Evolutionary conservation across 2,113 vertebrate genomes (phyloP), one percentile per base, ranked within the genome.

Genomic region (Macquaria australasica): DNA sequence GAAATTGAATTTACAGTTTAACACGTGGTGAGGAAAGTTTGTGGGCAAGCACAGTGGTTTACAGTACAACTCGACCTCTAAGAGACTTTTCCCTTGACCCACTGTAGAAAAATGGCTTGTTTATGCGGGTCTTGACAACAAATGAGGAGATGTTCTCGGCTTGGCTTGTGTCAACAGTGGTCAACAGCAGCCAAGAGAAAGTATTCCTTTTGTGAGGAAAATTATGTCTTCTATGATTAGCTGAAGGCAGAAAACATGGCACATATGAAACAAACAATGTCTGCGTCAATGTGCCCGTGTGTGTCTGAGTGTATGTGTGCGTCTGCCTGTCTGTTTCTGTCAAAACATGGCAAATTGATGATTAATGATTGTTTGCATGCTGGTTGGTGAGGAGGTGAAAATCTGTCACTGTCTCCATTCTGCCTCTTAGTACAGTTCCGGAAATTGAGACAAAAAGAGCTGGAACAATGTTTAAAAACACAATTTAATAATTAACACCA

Each of bases 341-440:
- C 87, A 88, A 91, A 91, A 88, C 77, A 88, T 58, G 79, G 79
- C 72, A 90, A 91, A 82, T 71, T 77, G 55, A 88, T 91, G 87
- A 94, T 88, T 88, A 90, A 93, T 92, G 83, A 81, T 69, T 81
- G 77, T 91, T 91, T 90, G 82, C 55, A 66, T 79, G 81, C 16
- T 76, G 72, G 74, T 66, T 84, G 75, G 81, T 78, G 81, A 69
- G 53, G 81, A 83, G 45, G 66, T 84, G 31, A 84, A 66, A 70
- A 77, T 87, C 72, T 79, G 77, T 87, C 84, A 73, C 34, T 15
- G 43, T 73, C 76, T 10, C 70, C 15, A 16, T 48, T 73, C 63
- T 64, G 41, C 41, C 58, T 55, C 14, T 43, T 41, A 16, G 8
- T 64, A 58, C 59, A 84, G 77, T 79, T 59, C 21, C 2, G 14